Percentiles rank a stretch among this genome's conserved stretches.
These are phyloP conservation scores for Zaprionus davidi DNA, from an alignment of 1,140 invertebrate genomes.

Conservation along the genomic window DNA sequence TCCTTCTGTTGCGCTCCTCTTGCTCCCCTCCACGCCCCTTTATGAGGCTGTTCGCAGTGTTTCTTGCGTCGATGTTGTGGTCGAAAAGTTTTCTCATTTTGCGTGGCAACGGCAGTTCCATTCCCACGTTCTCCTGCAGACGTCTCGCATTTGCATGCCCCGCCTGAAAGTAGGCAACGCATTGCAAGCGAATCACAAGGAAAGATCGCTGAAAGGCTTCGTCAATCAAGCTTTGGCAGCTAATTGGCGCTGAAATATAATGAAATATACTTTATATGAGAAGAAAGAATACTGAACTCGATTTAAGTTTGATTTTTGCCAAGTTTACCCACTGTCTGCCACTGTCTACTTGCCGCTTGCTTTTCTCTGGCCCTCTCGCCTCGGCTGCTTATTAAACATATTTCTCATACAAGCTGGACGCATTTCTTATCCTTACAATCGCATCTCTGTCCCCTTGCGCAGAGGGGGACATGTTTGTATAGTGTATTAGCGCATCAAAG, in stretches of 20 bases:
- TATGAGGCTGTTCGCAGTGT: conserved; percentile 8
- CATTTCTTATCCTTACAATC: conserved; percentile 6
- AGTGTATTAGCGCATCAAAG: conserved; percentile 66
- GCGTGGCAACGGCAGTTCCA: conserved; percentile 59
- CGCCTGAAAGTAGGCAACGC: conserved; percentile 25
- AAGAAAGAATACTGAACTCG: too few relatives aligned
- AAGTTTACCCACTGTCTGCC: not conserved
- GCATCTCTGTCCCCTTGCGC: not conserved
- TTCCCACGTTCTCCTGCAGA: not conserved
- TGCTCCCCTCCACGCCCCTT: not conserved
- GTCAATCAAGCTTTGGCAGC: not conserved
- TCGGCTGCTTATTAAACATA: not conserved
- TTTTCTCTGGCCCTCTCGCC: not conserved
- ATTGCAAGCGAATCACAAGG: not conserved
- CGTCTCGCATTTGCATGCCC: not conserved
- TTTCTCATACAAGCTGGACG: not conserved
- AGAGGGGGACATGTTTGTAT: conserved; percentile 29
- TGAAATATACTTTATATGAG: not conserved
- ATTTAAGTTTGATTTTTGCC: not conserved
- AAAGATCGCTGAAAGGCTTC: not conserved
- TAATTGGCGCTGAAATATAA: not conserved
- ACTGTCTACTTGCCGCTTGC: too few relatives aligned
- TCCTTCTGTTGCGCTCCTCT: conserved; percentile 20
- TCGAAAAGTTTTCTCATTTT: conserved; percentile 82
- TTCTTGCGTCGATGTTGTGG: conserved; percentile 70